A percentile compares a stretch with the other conserved stretches of the same genome.
phyloP scores from a whole-genome alignment of 2,797 vertebrate genomes.

The Rhyacichthys aspro region DNA sequence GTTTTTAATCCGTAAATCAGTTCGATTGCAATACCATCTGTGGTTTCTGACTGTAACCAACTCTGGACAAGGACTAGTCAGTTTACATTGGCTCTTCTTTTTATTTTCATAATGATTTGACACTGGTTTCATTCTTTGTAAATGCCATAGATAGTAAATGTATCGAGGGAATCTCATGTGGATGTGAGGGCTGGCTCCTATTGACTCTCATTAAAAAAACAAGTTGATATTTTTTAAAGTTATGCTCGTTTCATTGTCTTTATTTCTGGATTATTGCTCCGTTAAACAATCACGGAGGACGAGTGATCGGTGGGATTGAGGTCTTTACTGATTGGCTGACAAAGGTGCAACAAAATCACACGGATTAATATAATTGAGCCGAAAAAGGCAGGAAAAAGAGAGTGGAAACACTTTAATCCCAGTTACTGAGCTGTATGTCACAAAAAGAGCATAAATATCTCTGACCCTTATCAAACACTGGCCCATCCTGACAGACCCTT shows the following conservation, averaged over 20 bases:
- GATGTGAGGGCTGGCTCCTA: slow-evolving; percentile 8
- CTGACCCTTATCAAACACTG: too few relatives aligned
- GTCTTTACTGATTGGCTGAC: too few relatives aligned
- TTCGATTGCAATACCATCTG: slow-evolving; percentile 70
- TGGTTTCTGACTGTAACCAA: slow-evolving; percentile 20
- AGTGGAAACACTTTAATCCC: too few relatives aligned
- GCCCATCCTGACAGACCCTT: too few relatives aligned
- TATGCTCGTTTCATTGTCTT: neutral
- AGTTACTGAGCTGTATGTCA: too few relatives aligned
- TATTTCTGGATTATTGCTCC: neutral
- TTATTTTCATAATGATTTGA: neutral
- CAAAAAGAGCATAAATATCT: too few relatives aligned
- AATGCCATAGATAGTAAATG: neutral
- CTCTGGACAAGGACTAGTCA: slow-evolving; percentile 15
- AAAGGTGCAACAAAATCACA: too few relatives aligned
- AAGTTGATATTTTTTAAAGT: neutral
- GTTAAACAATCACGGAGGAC: too few relatives aligned
- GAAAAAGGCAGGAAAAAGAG: too few relatives aligned
- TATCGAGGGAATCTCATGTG: neutral
- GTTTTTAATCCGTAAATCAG: neutral
- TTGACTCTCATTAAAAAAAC: slow-evolving; percentile 9
- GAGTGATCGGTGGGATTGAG: too few relatives aligned
- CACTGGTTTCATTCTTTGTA: neutral
- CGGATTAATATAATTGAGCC: too few relatives aligned
- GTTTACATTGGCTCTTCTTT: neutral